Percentiles rank a stretch among this genome's conserved stretches.
Conservation (phyloP, 2,888 invertebrate genomes). For the Rotaria sp. region DNA sequence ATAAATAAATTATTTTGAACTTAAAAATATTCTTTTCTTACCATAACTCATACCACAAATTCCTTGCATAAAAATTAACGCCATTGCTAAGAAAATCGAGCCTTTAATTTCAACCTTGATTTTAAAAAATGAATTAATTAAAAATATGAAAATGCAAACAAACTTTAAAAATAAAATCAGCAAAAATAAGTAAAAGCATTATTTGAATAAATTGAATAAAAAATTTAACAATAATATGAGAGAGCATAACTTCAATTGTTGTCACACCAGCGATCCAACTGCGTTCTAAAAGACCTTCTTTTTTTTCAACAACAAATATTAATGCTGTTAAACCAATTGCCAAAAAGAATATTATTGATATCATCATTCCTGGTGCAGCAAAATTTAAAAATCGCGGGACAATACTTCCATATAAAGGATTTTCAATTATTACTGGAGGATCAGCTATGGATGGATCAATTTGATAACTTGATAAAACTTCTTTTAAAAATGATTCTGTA, state of each 20-base stretch:
- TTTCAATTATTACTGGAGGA: conserved; percentile 41
- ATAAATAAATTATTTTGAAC: background rate
- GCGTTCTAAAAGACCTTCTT: conserved; percentile 69
- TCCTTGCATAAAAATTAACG: conserved; percentile 78
- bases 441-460: background rate
- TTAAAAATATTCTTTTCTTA: conserved; percentile 49
- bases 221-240: conserved; percentile 86
- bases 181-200: conserved; percentile 68
- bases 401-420: conserved; percentile 55
- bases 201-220: conserved; percentile 90
- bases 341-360: conserved; percentile 78
- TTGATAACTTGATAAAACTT: background rate
- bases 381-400: conserved; percentile 91
- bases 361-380: conserved; percentile 85
- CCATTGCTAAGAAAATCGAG: conserved; percentile 72
- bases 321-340: conserved; percentile 87
- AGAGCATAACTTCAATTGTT: conserved; percentile 81
- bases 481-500: background rate
- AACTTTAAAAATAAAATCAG: conserved; percentile 37
- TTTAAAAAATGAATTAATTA: background rate
- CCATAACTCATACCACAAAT: conserved; percentile 94
- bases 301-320: conserved; percentile 56
- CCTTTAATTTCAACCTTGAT: conserved; percentile 80
- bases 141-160: conserved; percentile 57
- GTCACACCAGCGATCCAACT: conserved; percentile 88